Base-by-base conservation (phyloP, 35 echinoderm and acorn worm genomes). In the Lytechinus variegatus region DNA sequence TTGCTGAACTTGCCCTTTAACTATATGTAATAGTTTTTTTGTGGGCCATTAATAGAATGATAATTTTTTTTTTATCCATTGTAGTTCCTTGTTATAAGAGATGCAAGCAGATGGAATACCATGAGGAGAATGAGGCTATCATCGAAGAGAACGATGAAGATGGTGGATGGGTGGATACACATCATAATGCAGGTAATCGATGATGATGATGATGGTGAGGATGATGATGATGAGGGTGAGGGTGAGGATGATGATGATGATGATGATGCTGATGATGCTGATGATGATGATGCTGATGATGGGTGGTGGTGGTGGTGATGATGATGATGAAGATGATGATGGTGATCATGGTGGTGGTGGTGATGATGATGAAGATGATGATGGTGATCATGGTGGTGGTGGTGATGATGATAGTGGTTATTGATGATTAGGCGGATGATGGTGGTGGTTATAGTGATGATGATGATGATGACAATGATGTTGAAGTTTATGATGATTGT, bases 41-140 rank as follows among this genome's bases (percentile, higher is more conserved):
- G 1, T 56, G 55, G 8, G 55, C 11, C 11, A 56, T 56, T 11
- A 56, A 56, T 9, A 56, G 1, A 8, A 56, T 56, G 8, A 56
- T 8, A 2, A 56, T 21, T 44, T 87, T 28, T 89, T 16, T 4
- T 53, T 89, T 1, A 53, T 51, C 0, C 9, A 29, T 89, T 93
- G 29, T 53, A 99, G 98, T 99, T 94, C 98, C 98, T 9, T 99
- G 98, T 52, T 94, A 98, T 92, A 99, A 97, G 86, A 87, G 98
- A 94, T 99, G 98, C 88, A 98, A 98, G 86, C 98, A 99, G 93
- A 99, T 99, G 98, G 98, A 99, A 95, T 99, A 99, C 92, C 94
- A 97, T 29, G 97, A 98, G 8, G 98, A 99, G 10, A 97, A 99
- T 91, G 98, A 99, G 87, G 97, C 98, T 10, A 99, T 99, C 54